Evolutionary conservation across 1,140 invertebrate species (phyloP).

Genomic region (Cydia fagiglandana): DNA sequence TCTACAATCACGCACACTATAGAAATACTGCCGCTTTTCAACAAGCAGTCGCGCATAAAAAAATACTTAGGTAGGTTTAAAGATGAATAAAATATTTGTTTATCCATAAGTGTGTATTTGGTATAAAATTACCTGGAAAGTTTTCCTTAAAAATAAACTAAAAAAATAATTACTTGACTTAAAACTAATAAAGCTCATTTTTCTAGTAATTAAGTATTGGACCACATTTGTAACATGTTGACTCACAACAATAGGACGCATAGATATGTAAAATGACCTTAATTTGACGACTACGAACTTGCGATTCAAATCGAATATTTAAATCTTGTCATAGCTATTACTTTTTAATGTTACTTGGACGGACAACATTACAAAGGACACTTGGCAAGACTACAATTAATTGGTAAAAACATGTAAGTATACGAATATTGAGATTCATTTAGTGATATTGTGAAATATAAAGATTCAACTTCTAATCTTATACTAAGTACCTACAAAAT

Average conservation of each 20-base stretch:
- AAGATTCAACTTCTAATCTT: background rate
- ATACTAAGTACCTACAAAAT: background rate
- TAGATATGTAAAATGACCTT: background rate
- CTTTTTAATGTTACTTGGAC: slow-evolving; percentile 12
- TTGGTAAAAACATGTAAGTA: background rate
- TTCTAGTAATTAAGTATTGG: slow-evolving; percentile 40
- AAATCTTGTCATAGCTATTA: background rate
- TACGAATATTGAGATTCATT: slow-evolving; percentile 6
- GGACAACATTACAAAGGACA: slow-evolving; percentile 20
- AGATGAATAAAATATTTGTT: slow-evolving; percentile 44
- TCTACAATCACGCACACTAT: no score
- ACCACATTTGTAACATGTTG: slow-evolving; percentile 28
- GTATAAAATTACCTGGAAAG: slow-evolving; percentile 69
- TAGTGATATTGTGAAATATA: background rate
- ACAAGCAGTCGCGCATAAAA: no score
- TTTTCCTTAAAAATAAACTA: slow-evolving; percentile 57
- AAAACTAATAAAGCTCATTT: slow-evolving; percentile 72
- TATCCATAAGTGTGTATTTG: slow-evolving; percentile 68
- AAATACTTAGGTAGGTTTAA: background rate
- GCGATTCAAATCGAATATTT: slow-evolving; percentile 14
- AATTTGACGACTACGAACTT: slow-evolving; percentile 1
- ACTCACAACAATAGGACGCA: slow-evolving; percentile 9
- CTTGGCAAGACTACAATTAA: slow-evolving; percentile 21
- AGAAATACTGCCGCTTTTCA: no score
- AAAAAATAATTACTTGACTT: slow-evolving; percentile 47